phyloP scores from a whole-genome alignment of 1,140 invertebrate species.

The Centruroides sculpturatus region DNA sequence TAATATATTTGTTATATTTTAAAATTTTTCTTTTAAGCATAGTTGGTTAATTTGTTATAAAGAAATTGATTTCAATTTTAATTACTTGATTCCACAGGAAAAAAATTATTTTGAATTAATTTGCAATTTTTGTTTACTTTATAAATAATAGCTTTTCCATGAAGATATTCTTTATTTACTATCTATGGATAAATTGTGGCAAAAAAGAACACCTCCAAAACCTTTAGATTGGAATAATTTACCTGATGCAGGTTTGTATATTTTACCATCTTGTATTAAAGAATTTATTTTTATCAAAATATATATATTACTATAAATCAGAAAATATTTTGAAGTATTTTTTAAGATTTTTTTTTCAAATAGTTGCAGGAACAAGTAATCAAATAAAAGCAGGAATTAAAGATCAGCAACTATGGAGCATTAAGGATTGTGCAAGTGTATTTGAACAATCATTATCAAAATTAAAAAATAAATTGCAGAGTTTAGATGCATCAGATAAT shows the following conservation, averaged over 20 bases:
- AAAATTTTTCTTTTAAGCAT: too few relatives aligned
- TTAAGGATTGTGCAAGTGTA: constrained; percentile 55
- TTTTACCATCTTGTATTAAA: neutral
- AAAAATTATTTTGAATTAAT: too few relatives aligned
- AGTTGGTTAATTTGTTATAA: too few relatives aligned
- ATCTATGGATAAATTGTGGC: constrained; percentile 90
- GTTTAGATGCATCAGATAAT: constrained; percentile 39
- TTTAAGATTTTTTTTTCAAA: neutral
- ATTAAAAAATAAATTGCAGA: constrained; percentile 39
- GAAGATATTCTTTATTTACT: constrained; percentile 93
- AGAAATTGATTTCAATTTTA: too few relatives aligned
- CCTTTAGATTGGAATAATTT: constrained; percentile 59
- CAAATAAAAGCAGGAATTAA: constrained; percentile 31
- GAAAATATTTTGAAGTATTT: too few relatives aligned
- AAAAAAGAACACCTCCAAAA: constrained; percentile 62
- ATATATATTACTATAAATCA: too few relatives aligned
- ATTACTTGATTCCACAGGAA: too few relatives aligned
- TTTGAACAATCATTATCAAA: constrained; percentile 56
- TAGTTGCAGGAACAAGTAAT: constrained; percentile 33
- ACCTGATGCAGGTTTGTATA: constrained; percentile 37
- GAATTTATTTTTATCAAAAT: too few relatives aligned
- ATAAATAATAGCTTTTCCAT: constrained; percentile 54
- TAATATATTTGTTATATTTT: too few relatives aligned
- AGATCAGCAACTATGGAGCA: constrained; percentile 68
- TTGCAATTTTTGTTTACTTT: too few relatives aligned